Evolutionary conservation across 2,113 vertebrate species (phyloP).

Genomic region (Pelecanus crispus): DNA sequence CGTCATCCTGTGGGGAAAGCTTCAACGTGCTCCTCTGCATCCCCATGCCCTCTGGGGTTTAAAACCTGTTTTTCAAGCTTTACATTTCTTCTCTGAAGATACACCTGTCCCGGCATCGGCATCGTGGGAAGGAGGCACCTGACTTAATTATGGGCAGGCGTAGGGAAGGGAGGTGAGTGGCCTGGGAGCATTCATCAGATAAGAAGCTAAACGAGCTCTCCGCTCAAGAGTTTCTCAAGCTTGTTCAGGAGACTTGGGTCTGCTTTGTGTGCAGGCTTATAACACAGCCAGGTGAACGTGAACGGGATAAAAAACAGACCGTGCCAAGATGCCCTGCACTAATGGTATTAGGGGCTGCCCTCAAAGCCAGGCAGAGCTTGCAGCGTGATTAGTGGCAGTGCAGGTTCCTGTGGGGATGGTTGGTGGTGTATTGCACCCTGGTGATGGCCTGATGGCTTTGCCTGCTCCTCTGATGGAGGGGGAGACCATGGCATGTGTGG

Average conservation of each 20-base stretch:
- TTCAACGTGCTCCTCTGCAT: background rate
- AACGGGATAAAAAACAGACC: background rate
- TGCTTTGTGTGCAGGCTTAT: background rate
- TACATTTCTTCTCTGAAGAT: constrained; percentile 26
- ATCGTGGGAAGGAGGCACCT: constrained; percentile 38
- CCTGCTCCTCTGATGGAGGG: background rate
- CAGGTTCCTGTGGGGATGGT: background rate
- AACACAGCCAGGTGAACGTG: background rate
- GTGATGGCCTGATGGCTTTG: background rate
- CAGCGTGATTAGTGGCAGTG: background rate
- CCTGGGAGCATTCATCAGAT: constrained; percentile 17
- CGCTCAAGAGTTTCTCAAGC: constrained; percentile 6
- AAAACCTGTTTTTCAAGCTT: constrained; percentile 60
- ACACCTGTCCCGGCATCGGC: constrained; percentile 27
- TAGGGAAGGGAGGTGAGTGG: constrained; percentile 13
- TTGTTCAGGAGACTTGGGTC: background rate
- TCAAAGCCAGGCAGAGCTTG: background rate
- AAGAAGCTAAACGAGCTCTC: constrained; percentile 20
- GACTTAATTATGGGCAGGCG: background rate
- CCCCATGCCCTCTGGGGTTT: constrained; percentile 27
- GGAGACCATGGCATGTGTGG: background rate
- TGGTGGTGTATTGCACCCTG: background rate
- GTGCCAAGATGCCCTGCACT: background rate
- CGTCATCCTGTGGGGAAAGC: constrained; percentile 17
- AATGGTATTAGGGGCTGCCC: background rate